Percentiles rank a stretch among this genome's conserved stretches.
These are phyloP conservation scores for Patella ulyssiponensis DNA, from an alignment of 2,888 invertebrate species.

Conservation along the genomic window DNA sequence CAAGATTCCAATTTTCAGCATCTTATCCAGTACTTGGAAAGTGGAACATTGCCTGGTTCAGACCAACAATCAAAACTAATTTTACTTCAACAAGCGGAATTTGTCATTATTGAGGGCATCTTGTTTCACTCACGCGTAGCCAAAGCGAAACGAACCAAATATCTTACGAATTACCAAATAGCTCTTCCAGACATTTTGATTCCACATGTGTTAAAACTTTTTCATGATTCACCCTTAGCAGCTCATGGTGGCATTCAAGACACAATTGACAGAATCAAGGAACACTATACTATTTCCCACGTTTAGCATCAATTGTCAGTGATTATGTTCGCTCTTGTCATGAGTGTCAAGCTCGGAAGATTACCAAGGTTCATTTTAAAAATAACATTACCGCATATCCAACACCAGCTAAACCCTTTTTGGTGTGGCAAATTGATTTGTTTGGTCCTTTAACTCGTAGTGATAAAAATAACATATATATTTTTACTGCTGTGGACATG, in stretches of 20 bases:
- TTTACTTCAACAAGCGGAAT: conserved; percentile 29
- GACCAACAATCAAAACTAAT: conserved; percentile 29
- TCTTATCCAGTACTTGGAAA: conserved; percentile 16
- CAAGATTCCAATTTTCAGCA: conserved; percentile 7
- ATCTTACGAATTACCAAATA: conserved; percentile 25
- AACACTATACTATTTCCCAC: conserved; percentile 28
- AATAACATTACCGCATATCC: conserved; percentile 21
- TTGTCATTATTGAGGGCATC: conserved; percentile 26
- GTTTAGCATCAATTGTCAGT: conserved; percentile 17
- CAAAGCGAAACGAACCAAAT: conserved; percentile 29
- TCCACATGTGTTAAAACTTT: conserved; percentile 24
- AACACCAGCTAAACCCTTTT: conserved; percentile 27
- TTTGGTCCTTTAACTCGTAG: conserved; percentile 26
- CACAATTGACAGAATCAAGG: conserved; percentile 28
- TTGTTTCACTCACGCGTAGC: conserved; percentile 31
- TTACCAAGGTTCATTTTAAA: conserved; percentile 22
- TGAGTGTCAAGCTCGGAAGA: conserved; percentile 29
- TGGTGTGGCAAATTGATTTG: conserved; percentile 29
- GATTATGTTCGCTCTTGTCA: conserved; percentile 28
- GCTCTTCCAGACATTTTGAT: conserved; percentile 29
- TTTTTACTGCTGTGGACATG: conserved; percentile 26
- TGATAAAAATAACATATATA: conserved; percentile 22
- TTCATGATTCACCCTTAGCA: conserved; percentile 30
- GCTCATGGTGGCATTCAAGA: conserved; percentile 35
- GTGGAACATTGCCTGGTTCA: conserved; percentile 21